Base-by-base conservation (phyloP, 2,797 vertebrate genomes). In the Novumbra hubbsi region DNA sequence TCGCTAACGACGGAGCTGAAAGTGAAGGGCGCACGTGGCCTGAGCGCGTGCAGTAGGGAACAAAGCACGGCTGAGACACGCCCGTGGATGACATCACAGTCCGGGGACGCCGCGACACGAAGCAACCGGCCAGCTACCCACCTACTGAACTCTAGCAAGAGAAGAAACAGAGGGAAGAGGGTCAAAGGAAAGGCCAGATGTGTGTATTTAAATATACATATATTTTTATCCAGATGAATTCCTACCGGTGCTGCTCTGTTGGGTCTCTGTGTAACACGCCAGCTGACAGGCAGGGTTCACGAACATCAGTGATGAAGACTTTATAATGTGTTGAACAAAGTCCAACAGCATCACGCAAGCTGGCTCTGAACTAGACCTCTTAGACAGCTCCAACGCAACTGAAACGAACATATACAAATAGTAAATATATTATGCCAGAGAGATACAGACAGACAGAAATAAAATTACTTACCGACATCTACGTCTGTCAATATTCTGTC, bases 261-360 rank as follows among this genome's bases (percentile, higher is more conserved):
- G 93, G 5, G 92, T 86, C 72, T 96, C 92, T 34, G 84, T 91
- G 78, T 91, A 93, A 19, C 92, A 89, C 5, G 93, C 91, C 62
- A 88, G 93, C 78, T 90, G 95, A 83, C 90, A 94, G 69, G 94
- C 90, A 45, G 93, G 92, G 80, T 94, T 97, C 71, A 97, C 92
- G 84, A 99, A 99, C 95, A 99, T 98, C 81, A 98, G 92, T 0
- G 96, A 96, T 0, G 95, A 98, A 27, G 98, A 99, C 86, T 97
- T 98, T 91, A 99, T 95, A 9, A 99, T 98, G 77, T 99, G 95
- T 78, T 97, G 96, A 84, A 99, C 95, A 83, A 99, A 99, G 88
- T 98, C 96, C 83, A 99, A 92, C 73, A 99, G 90, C 96, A 99
- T 99, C 72, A 98, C 95, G 87, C 96, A 98, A 73, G 96, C 95